Evolutionary conservation across 1,140 invertebrate genomes (phyloP).

Genomic region (Phocides pigmalion): DNA sequence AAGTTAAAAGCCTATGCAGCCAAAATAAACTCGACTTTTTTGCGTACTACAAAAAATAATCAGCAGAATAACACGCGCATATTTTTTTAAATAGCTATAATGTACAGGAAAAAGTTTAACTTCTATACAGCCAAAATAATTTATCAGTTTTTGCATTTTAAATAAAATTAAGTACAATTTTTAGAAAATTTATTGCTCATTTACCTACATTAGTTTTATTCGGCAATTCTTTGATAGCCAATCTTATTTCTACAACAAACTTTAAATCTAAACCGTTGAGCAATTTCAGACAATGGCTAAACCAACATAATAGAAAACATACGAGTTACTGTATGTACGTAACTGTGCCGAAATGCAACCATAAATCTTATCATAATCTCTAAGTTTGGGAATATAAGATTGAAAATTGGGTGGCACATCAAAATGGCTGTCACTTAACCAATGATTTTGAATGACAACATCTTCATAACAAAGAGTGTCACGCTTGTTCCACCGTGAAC

Average conservation of each 20-base stretch:
- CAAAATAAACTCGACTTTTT: not conserved
- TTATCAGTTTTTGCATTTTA: too few species aligned
- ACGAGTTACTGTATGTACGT: constrained; percentile 28
- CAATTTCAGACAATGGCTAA: constrained; percentile 29
- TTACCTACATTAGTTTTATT: too few species aligned
- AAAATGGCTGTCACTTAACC: constrained; percentile 15
- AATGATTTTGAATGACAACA: constrained; percentile 53
- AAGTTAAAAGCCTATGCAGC: not conserved
- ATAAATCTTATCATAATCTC: not conserved
- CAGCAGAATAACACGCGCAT: too few species aligned
- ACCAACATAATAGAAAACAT: constrained; percentile 47
- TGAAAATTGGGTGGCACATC: constrained; percentile 29
- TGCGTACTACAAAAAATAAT: too few species aligned
- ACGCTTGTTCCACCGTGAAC: constrained; percentile 53
- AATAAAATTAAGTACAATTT: too few species aligned
- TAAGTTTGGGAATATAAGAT: constrained; percentile 28
- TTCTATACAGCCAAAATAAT: too few species aligned
- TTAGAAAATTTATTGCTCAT: too few species aligned
- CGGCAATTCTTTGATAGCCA: too few species aligned
- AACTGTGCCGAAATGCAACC: constrained; percentile 20
- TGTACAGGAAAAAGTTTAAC: too few species aligned
- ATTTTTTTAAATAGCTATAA: too few species aligned
- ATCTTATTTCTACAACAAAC: not conserved
- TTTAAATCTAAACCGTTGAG: constrained; percentile 6
- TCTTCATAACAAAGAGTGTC: constrained; percentile 48